Evolutionary conservation across 2,113 vertebrate genomes (phyloP), one percentile per base, ranked within the genome.

Genomic region (Muscicapa adusta): DNA sequence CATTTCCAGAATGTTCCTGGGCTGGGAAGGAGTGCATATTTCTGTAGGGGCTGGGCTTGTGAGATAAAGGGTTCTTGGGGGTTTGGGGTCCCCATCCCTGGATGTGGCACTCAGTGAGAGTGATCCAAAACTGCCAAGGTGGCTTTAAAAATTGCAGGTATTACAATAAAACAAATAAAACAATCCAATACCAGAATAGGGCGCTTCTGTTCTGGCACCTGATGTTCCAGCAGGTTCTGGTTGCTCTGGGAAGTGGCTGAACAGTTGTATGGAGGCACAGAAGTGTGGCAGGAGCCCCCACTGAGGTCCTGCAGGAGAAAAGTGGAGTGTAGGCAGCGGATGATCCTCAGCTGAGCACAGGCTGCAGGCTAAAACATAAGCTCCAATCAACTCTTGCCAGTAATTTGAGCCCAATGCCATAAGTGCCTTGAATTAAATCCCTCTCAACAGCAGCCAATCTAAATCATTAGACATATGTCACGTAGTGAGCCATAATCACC

Each of bases 351-450:
- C 71, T 91, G 91, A 96, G 88, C 91, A 80, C 89, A 93, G 73
- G 80, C 95, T 95, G 80, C 84, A 78, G 89, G 82, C 67, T 73
- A 40, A 85, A 96, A 75, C 72, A 81, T 95, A 93, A 96, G 93
- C 94, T 93, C 89, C 96, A 81, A 83, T 97, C 95, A 91, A 34
- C 94, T 92, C 92, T 20, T 61, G 88, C 83, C 95, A 94, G 96
- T 96, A 71, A 95, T 96, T 91, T 70, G 92, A 95, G 90, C 74
- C 90, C 88, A 61, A 34, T 83, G 91, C 88, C 63, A 5, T 94
- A 96, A 96, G 89, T 96, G 91, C 85, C 80, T 96, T 96, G 96
- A 93, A 93, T 97, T 12, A 95, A 97, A 96, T 92, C 94, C 88
- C 79, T 91, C 91, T 91, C 88, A 82, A 63, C 47, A 88, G 91